These are phyloP conservation scores for Cariama cristata DNA, from an alignment of 2,113 vertebrate genomes.

Conservation along the genomic window DNA sequence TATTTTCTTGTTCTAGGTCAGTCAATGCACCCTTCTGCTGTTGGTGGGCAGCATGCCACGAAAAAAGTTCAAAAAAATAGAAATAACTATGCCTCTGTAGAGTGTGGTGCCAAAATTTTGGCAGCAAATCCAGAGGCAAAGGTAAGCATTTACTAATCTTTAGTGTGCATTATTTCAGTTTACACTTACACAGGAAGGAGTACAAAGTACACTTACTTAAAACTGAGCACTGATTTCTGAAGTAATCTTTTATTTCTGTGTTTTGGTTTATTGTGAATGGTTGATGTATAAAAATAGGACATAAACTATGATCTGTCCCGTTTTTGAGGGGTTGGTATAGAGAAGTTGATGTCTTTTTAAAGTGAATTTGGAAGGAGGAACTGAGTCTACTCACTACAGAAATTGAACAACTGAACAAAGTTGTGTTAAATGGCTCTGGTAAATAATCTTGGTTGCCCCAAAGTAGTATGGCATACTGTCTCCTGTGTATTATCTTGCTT, in stretches of 20 bases:
- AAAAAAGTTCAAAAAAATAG: constrained; percentile 98
- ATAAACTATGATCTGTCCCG: background rate
- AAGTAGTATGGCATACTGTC: background rate
- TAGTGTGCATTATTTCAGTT: background rate
- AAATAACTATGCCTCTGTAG: constrained; percentile 98
- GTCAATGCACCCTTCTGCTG: constrained; percentile 88
- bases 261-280: background rate
- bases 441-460: background rate
- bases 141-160: constrained; percentile 75
- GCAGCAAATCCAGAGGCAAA: constrained; percentile 97
- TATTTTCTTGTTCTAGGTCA: constrained; percentile 84
- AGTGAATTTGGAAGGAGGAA: background rate
- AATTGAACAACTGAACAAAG: background rate
- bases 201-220: background rate
- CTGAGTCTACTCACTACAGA: background rate
- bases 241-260: background rate
- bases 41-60: constrained; percentile 84
- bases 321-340: background rate
- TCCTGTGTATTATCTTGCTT: background rate
- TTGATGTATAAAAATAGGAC: background rate
- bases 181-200: background rate
- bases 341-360: background rate
- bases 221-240: background rate
- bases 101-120: constrained; percentile 98
- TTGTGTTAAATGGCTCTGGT: background rate